A percentile compares a stretch with the other conserved stretches of the same genome.
These are phyloP conservation scores for Artemisiospiza belli DNA, from an alignment of 2,113 vertebrate genomes.

Conservation along the genomic window DNA sequence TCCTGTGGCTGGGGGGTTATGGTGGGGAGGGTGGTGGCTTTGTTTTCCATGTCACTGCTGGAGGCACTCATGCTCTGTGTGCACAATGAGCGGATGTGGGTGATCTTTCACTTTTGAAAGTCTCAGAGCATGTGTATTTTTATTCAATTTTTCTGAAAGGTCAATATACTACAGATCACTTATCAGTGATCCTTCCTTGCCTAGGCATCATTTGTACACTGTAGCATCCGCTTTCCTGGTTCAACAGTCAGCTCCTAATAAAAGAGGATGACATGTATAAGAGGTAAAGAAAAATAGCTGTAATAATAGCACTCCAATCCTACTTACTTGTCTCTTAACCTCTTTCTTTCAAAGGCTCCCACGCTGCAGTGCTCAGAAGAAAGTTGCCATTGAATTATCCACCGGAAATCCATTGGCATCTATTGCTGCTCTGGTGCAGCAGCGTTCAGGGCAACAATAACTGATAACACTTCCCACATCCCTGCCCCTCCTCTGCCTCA, in stretches of 20 bases:
- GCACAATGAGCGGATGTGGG: background rate
- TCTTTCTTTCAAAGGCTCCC: constrained; percentile 62
- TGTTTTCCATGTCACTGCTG: background rate
- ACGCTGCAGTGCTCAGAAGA: constrained; percentile 21
- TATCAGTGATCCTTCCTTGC: constrained; percentile 50
- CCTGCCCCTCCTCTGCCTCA: background rate
- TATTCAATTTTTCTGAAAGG: constrained; percentile 48
- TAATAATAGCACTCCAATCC: constrained; percentile 63
- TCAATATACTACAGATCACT: constrained; percentile 62
- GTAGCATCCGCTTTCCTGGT: constrained; percentile 36
- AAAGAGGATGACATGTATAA: constrained; percentile 64
- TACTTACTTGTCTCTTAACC: constrained; percentile 69
- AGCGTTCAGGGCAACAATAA: background rate
- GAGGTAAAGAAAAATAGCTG: constrained; percentile 68
- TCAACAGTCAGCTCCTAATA: constrained; percentile 66
- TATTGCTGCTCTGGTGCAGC: constrained; percentile 23
- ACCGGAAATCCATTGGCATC: constrained; percentile 3
- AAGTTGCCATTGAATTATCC: constrained; percentile 51
- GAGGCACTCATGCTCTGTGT: background rate
- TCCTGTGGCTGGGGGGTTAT: background rate
- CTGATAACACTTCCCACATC: background rate
- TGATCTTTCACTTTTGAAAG: constrained; percentile 35
- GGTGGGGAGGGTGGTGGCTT: background rate
- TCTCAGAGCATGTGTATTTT: constrained; percentile 8
- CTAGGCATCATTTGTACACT: constrained; percentile 53